Conservation (phyloP, 64 coral and sea anemone species). For the Dendronephthya gigantea region DNA sequence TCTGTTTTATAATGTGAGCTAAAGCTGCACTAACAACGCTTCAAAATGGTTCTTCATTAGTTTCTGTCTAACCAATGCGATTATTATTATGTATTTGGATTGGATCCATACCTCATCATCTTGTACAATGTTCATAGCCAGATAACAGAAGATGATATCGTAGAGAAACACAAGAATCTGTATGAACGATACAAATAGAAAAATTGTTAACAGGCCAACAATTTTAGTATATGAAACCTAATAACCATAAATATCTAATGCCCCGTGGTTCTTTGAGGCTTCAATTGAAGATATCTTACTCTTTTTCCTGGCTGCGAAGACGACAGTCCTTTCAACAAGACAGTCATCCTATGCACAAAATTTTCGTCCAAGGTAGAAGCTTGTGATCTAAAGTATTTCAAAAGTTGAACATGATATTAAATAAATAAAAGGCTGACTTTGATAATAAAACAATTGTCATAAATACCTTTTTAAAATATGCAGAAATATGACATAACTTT, state of each 20-base stretch:
- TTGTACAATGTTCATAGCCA: neutral
- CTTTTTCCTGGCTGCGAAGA: neutral
- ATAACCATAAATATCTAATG: too few relatives aligned
- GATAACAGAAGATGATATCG: neutral
- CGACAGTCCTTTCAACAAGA: neutral
- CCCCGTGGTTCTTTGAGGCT: too few relatives aligned
- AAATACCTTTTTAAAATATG: neutral
- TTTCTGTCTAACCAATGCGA: neutral
- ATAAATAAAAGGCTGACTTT: neutral
- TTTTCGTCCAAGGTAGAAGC: neutral
- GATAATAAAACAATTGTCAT: neutral
- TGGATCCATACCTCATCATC: neutral
- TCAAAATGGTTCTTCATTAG: neutral
- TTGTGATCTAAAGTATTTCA: neutral
- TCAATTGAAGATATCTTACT: neutral
- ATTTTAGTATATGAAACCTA: neutral
- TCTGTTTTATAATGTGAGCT: too few relatives aligned
- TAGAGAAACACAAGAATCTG: neutral
- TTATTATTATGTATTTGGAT: neutral
- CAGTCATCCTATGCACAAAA: neutral
- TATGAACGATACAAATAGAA: neutral
- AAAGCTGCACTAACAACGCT: too few relatives aligned
- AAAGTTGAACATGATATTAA: neutral
- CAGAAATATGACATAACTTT: neutral
- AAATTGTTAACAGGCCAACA: neutral